Conservation (phyloP, 64 coral and sea anemone species). For the Acropora yongei region DNA sequence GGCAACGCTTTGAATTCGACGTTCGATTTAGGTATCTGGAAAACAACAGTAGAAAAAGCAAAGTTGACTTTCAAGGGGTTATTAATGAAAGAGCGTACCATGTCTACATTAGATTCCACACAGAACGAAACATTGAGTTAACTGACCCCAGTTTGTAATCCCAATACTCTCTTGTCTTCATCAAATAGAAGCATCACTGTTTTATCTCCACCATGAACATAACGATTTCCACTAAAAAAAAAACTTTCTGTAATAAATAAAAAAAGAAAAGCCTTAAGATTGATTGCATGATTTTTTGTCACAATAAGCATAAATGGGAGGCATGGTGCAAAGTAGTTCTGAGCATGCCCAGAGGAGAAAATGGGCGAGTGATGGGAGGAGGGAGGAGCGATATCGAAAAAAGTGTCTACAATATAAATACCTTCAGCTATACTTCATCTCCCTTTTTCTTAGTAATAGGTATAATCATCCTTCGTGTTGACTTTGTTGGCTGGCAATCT, state of each 20-base stretch:
- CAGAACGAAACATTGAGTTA: neutral
- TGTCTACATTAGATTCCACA: no score
- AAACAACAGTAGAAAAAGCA: neutral
- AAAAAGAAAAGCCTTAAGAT: neutral
- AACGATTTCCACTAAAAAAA: slow-evolving; percentile 56
- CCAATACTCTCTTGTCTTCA: slow-evolving; percentile 27
- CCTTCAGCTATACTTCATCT: no score
- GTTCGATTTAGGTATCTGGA: slow-evolving; percentile 28
- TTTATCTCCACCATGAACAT: slow-evolving; percentile 14
- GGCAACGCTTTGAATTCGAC: slow-evolving; percentile 13
- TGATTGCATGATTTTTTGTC: neutral
- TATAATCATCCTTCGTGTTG: no score
- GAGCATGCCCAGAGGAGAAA: no score
- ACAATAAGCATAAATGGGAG: no score
- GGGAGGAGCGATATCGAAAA: no score
- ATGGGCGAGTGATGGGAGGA: no score
- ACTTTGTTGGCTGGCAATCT: no score
- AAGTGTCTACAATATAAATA: no score
- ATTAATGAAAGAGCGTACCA: no score
- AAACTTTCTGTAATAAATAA: slow-evolving; percentile 10
- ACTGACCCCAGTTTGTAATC: slow-evolving; percentile 63
- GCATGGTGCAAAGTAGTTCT: no score
- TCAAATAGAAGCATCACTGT: slow-evolving; percentile 63
- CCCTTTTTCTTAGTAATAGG: no score
- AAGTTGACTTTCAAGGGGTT: neutral